Evolutionary conservation across 2,113 vertebrate genomes (phyloP).

Genomic region (Neolamprologus fasciatus): DNA sequence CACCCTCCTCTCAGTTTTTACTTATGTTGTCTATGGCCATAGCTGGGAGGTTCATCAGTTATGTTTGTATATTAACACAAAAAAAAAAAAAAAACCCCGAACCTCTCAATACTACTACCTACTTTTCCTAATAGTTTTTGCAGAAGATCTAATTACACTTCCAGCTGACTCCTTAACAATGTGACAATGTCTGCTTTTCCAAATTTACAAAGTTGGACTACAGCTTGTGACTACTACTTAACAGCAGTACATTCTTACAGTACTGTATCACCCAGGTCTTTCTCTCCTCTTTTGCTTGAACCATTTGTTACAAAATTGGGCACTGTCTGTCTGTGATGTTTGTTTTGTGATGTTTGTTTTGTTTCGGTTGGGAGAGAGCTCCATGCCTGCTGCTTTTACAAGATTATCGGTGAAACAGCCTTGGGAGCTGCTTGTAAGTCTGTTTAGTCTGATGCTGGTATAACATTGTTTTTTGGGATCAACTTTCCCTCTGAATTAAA

Average conservation of each 20-base stretch:
- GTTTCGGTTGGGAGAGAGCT: background rate
- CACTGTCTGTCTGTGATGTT: background rate
- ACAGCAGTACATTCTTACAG: background rate
- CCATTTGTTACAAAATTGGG: background rate
- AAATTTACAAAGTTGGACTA: background rate
- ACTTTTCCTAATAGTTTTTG: background rate
- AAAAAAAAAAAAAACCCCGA: rapidly evolving
- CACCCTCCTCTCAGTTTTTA: background rate
- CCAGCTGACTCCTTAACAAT: background rate
- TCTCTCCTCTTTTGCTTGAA: background rate
- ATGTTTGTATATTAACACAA: background rate
- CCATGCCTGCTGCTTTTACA: background rate
- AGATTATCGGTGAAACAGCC: background rate
- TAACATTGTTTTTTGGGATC: background rate
- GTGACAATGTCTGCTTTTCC: background rate
- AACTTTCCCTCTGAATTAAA: background rate
- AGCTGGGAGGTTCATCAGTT: background rate
- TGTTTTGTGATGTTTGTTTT: background rate
- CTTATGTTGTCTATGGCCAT: background rate
- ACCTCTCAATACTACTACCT: background rate
- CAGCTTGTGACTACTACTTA: background rate
- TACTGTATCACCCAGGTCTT: background rate
- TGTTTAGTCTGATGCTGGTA: background rate
- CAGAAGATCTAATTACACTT: background rate
- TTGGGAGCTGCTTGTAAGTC: background rate